Evolutionary conservation across 1,140 invertebrate species (phyloP).

Genomic region (Holcopasites calliopsidis): DNA sequence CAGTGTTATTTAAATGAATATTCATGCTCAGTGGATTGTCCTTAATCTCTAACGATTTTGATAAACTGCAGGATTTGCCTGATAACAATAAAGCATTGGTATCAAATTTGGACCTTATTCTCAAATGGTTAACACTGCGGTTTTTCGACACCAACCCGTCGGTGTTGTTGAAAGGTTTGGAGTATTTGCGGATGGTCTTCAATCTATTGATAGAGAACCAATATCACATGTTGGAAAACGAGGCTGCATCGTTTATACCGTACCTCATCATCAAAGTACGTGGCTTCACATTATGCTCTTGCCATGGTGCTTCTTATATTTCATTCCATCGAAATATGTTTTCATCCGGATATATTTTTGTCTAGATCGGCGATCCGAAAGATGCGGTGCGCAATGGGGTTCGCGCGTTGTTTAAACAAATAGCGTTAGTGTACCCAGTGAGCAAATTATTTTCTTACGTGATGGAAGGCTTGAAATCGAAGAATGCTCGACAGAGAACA

Average conservation of each 20-base stretch:
- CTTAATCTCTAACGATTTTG: not conserved
- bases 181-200: constrained; percentile 93
- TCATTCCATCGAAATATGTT: constrained; percentile 15
- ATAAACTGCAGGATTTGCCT: constrained; percentile 82
- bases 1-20: not conserved
- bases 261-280: constrained; percentile 93
- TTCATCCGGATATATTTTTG: constrained; percentile 2
- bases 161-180: constrained; percentile 95
- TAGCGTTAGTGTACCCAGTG: constrained; percentile 92
- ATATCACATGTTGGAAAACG: constrained; percentile 93
- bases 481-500: constrained; percentile 96
- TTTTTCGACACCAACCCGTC: constrained; percentile 99
- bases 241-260: constrained; percentile 96
- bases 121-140: constrained; percentile 97
- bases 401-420: constrained; percentile 90
- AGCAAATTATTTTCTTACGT: constrained; percentile 94
- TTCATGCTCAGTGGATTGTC: not conserved
- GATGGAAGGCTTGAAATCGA: constrained; percentile 97
- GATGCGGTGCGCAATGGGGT: constrained; percentile 95
- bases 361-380: constrained; percentile 96
- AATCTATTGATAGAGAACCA: constrained; percentile 87
- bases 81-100: constrained; percentile 89
- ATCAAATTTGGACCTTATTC: constrained; percentile 95
- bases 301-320: not conserved
- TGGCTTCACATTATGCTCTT: not conserved